Percentiles rank a stretch among this genome's conserved stretches.
These are phyloP conservation scores for Hemiscyllium ocellatum DNA, from an alignment of 2,113 vertebrate genomes.

Conservation along the genomic window DNA sequence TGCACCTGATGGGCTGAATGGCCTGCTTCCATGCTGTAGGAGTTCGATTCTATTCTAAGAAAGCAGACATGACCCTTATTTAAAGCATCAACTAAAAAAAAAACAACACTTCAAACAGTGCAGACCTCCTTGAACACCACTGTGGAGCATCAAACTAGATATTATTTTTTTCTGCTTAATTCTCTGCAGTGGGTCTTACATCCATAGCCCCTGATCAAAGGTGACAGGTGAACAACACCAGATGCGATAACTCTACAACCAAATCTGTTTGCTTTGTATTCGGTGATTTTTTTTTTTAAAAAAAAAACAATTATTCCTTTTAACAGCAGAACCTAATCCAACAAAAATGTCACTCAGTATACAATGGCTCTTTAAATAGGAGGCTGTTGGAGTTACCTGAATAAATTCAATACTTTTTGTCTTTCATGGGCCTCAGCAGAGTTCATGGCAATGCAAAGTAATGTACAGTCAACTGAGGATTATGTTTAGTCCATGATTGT, in stretches of 20 bases:
- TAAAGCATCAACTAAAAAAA: background rate
- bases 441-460: background rate
- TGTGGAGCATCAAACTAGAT: background rate
- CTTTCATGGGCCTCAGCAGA: background rate
- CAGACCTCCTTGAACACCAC: background rate
- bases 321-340: background rate
- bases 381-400: background rate
- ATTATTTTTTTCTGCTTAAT: background rate
- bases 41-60: background rate
- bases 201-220: background rate
- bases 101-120: background rate
- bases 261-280: background rate
- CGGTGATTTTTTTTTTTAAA: background rate
- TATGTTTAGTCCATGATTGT: background rate
- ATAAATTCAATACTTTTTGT: background rate
- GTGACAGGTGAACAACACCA: background rate
- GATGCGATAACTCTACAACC: background rate
- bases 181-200: background rate
- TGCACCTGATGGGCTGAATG: too few relatives aligned
- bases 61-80: background rate
- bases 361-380: background rate
- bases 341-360: background rate
- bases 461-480: background rate
- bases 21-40: too few relatives aligned
- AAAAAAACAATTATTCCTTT: background rate